Evolutionary conservation across 2,888 invertebrate genomes (phyloP), one percentile per base, ranked within the genome.

Genomic region (Heliconius ismenius): DNA sequence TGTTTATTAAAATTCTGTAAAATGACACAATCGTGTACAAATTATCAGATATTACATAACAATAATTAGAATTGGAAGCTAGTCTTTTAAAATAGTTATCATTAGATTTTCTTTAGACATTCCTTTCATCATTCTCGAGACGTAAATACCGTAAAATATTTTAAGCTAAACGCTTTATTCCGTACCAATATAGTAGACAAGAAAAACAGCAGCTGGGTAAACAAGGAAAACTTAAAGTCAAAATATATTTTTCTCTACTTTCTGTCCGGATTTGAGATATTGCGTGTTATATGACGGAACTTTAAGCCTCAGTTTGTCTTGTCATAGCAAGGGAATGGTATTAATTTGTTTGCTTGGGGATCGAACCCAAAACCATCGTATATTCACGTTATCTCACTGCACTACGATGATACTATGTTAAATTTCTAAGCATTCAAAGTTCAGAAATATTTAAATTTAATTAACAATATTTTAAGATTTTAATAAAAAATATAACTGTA

Each of bases 1-100:
- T 62, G 13, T 72, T 72, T 72, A 72, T 62, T 72, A 70, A 70
- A 70, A 28, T 32, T 70, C 69, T n/a, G 54, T 69, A 69, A 69
- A 49, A 32, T 70, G 54, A 70, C 54, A 28, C 13, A n/a, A 69
- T 54, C n/a, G 32, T 54, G 54, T 32, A 54, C 49, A 69, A 26
- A 54, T 32, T 69, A 49, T 4, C 21, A 69, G 49, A 69, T 18
- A 21, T 69, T 21, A 69, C 28, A 69, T 54, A 54, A 54, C 26
- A 54, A 36, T 65, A 32, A 69, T 18, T 54, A 49, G 69, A 49
- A 54, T 13, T 54, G n/a, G 11, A 69, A n/a, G 69, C 28, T 69
- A 58, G 21, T 69, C 49, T 69, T 49, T 11, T 26, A 11, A 26
- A 49, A 43, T 28, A 49, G 26, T 49, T 2, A 26, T 21, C 15